Percentiles rank a stretch among this genome's conserved stretches.
Evolutionary conservation across 30 jellyfish, hydroid and myxozoan species (phyloP).

Genomic region (Phacellophora camtschatica): DNA sequence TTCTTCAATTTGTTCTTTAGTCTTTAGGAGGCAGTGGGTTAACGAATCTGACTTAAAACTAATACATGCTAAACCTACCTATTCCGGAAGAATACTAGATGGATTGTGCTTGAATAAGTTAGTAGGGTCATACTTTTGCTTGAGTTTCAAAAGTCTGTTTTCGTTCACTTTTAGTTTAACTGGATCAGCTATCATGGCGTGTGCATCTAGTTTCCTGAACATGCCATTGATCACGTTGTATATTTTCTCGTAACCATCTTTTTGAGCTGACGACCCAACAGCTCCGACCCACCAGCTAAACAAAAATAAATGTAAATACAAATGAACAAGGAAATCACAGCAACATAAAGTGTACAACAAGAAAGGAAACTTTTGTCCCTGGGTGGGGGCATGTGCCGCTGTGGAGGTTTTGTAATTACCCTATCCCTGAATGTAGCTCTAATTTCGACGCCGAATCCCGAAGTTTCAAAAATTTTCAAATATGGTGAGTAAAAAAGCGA

Average conservation of each 20-base stretch:
- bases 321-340: no score
- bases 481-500: no score
- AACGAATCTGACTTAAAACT: no score
- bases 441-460: no score
- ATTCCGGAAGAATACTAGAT: constrained; percentile 45
- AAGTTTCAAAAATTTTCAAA: no score
- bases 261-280: constrained; percentile 61
- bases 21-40: no score
- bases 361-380: neutral
- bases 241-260: constrained; percentile 44
- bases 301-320: no score
- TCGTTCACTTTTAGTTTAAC: constrained; percentile 5
- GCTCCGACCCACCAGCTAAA: constrained; percentile 88
- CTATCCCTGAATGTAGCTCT: neutral
- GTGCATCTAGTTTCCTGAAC: constrained; percentile 1
- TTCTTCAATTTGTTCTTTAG: no score
- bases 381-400: neutral
- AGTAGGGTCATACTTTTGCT: constrained; percentile 56
- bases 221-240: constrained; percentile 10
- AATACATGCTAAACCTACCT: no score
- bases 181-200: constrained; percentile 34
- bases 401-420: neutral
- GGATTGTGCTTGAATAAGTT: constrained; percentile 60
- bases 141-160: constrained; percentile 7
- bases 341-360: neutral